phyloP scores from a whole-genome alignment of 2,797 vertebrate genomes.

The Esox lucius region DNA sequence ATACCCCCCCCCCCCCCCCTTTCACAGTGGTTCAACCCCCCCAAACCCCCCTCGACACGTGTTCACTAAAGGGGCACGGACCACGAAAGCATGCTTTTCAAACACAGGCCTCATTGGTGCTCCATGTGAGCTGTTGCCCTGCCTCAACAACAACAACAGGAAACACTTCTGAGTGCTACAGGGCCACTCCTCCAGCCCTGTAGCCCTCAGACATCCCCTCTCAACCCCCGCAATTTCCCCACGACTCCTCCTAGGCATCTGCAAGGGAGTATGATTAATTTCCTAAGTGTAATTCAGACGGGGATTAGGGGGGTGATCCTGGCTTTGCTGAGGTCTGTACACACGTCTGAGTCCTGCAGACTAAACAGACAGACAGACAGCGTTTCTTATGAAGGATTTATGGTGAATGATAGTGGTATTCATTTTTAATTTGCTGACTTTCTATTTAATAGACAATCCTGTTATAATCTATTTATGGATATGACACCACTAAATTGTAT shows the following conservation, averaged over 20 bases:
- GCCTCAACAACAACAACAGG: background rate
- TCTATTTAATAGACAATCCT: conserved; percentile 46
- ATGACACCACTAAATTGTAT: conserved; percentile 47
- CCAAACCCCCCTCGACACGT: conserved; percentile 45
- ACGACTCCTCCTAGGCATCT: conserved; percentile 45
- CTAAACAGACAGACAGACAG: conserved; percentile 42
- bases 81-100: background rate
- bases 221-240: conserved; percentile 21
- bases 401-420: conserved; percentile 38
- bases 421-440: conserved; percentile 35
- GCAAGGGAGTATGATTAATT: conserved; percentile 61
- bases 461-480: conserved; percentile 64
- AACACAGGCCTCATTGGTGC: background rate
- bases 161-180: background rate
- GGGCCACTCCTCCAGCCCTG: background rate
- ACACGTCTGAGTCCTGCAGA: conserved; percentile 35
- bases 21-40: conserved; percentile 24
- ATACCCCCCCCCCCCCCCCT: conserved; percentile 41
- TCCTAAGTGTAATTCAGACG: conserved; percentile 49
- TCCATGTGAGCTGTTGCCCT: background rate
- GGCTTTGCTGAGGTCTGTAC: conserved; percentile 56
- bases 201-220: background rate
- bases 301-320: conserved; percentile 67
- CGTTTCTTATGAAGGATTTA: conserved; percentile 34
- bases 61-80: conserved; percentile 61